phyloP scores from a whole-genome alignment of 2,113 vertebrate species.

The Syrrhaptes paradoxus region DNA sequence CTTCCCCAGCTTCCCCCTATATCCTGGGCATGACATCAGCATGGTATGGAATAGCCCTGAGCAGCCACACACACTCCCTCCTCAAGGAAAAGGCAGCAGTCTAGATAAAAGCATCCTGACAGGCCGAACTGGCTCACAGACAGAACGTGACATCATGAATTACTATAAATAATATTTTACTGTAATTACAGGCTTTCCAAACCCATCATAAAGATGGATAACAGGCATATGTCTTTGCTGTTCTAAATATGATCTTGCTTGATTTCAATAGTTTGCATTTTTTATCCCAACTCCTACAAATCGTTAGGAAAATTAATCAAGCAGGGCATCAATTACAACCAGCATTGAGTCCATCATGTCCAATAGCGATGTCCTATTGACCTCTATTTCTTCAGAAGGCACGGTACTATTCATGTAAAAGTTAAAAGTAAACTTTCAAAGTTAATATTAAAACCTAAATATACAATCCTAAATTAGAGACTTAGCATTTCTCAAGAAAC shows the following conservation, averaged over 20 bases:
- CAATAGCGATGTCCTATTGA: neutral
- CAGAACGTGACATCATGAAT: neutral
- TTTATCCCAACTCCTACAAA: neutral
- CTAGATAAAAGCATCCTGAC: neutral
- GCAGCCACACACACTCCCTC: too few relatives aligned
- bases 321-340: neutral
- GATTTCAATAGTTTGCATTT: neutral
- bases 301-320: neutral
- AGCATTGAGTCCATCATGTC: neutral
- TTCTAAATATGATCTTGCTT: neutral
- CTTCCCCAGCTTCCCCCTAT: too few relatives aligned
- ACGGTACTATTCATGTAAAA: neutral
- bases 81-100: neutral
- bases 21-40: too few relatives aligned
- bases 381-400: neutral
- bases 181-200: neutral
- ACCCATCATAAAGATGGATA: neutral
- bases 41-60: too few relatives aligned
- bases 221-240: neutral
- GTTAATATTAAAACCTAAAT: neutral
- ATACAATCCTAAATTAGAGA: neutral
- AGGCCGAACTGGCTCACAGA: neutral
- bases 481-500: neutral
- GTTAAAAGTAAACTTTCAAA: neutral
- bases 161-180: neutral